These are phyloP conservation scores for Octomys mimax DNA, from an alignment of 2,797 vertebrate genomes.

Conservation along the genomic window DNA sequence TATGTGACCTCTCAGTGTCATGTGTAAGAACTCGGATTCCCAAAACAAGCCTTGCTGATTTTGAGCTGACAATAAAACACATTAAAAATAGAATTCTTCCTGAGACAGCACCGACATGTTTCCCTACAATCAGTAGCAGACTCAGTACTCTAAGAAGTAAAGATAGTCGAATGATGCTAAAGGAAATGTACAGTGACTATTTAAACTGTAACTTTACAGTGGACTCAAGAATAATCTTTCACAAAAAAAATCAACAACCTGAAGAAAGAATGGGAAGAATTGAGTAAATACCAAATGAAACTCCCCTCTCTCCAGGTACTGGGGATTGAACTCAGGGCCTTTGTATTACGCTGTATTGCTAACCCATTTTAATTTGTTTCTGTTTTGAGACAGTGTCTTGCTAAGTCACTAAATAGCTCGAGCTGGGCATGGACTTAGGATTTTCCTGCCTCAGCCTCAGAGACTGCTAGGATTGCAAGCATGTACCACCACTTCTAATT, in stretches of 20 bases:
- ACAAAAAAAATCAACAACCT: neutral
- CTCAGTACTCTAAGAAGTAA: neutral
- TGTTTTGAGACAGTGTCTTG: neutral
- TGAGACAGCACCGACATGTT: neutral
- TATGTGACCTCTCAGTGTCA: neutral
- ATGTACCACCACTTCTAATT: neutral
- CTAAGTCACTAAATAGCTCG: neutral
- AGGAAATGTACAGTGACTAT: neutral
- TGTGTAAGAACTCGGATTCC: neutral
- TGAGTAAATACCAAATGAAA: neutral
- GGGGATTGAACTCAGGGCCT: neutral
- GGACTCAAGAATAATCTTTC: neutral
- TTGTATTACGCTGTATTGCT: neutral
- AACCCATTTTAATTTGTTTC: neutral
- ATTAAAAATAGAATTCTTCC: conserved; percentile 13
- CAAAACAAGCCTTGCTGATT: neutral
- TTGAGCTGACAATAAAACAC: conserved; percentile 19
- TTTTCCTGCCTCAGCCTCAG: neutral
- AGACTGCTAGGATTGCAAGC: neutral
- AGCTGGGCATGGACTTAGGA: neutral
- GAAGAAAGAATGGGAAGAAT: neutral
- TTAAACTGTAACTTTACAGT: neutral
- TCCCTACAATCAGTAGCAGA: neutral
- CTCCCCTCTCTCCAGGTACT: neutral
- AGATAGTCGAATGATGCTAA: neutral